phyloP scores from a whole-genome alignment of 2,888 invertebrate species.

The Lasioglossum zephyrum region DNA sequence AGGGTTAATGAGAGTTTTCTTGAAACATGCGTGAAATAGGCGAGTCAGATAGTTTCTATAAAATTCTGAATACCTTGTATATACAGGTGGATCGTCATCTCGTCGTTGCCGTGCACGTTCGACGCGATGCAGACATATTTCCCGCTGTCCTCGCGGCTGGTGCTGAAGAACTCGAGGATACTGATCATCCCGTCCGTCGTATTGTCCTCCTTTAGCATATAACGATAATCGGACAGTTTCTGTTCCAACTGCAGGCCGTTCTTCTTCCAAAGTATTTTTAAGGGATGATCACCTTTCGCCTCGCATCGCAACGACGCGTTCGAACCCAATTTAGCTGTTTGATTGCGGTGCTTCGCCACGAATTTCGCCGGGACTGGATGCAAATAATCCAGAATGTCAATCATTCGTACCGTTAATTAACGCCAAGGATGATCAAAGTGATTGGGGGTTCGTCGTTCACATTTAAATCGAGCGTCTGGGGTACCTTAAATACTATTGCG shows the following conservation, averaged over 20 bases:
- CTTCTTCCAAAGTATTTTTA: slow-evolving; percentile 93
- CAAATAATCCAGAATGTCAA: slow-evolving; percentile 27
- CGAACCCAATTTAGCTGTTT: slow-evolving; percentile 81
- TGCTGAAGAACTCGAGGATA: slow-evolving; percentile 93
- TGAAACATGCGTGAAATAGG: too few relatives aligned
- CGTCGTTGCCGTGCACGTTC: slow-evolving; percentile 95
- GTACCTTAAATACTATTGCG: background rate
- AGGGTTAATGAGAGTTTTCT: too few relatives aligned
- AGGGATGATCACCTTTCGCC: slow-evolving; percentile 94
- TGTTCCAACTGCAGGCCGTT: slow-evolving; percentile 86
- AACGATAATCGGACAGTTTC: slow-evolving; percentile 82
- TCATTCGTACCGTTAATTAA: background rate
- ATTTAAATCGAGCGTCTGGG: background rate
- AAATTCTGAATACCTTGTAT: slow-evolving; percentile 90
- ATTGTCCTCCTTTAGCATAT: slow-evolving; percentile 80
- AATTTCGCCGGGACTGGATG: slow-evolving; percentile 92
- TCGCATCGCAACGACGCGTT: slow-evolving; percentile 90
- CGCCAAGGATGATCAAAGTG: background rate
- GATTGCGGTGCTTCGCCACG: slow-evolving; percentile 88
- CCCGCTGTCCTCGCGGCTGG: slow-evolving; percentile 95
- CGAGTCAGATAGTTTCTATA: too few relatives aligned
- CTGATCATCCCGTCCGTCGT: slow-evolving; percentile 90
- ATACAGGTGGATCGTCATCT: slow-evolving; percentile 95
- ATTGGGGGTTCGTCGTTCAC: background rate
- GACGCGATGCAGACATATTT: slow-evolving; percentile 94